Evolutionary conservation across 53 echinoderm and acorn worm genomes (phyloP), one percentile per base, ranked within the genome.

Genomic region (Holothuria scabra): DNA sequence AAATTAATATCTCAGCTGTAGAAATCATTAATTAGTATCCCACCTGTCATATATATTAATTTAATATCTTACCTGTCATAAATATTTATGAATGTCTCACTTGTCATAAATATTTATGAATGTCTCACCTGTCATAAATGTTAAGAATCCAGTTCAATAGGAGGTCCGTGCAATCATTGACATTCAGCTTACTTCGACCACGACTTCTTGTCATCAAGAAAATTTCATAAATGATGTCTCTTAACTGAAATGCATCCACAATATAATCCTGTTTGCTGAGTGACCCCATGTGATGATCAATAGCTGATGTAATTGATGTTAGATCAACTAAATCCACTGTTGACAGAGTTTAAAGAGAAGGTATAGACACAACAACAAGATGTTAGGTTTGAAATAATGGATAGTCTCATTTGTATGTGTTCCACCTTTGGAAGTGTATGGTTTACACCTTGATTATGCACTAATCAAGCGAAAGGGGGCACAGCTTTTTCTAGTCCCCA

Each of bases 121-220:
- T 6, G 34, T 80, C 87, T 91, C 68, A 96, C 96, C 68, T 86
- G 74, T 96, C 96, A 90, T 87, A 96, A 0, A 96, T 82, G 61
- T 96, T 96, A 0, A 93, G 91, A 38, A 91, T 87, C 96, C 96
- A 96, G 84, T 93, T 96, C 8, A 92, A 62, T 32, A 96, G 65
- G 9, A 93, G 82, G 67, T 96, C 96, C 25, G 87, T 83, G 64
- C 89, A 86, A 22, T 66, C 58, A n/a, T 78, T 70, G 13, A 93
- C 84, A 41, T 70, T 72, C 6, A 95, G 64, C 0, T 57, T 86
- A 70, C 93, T 90, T 24, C 67, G 74, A 19, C 90, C 86, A 46
- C 74, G 34, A 8, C 57, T 62, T 34, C 83, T 85, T 32, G 89
- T 93, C 81, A 89, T 70, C 31, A 59, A 76, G 56, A 83, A 93